These are phyloP conservation scores for Dicaeum eximium DNA, from an alignment of 2,113 vertebrate species.

Conservation along the genomic window DNA sequence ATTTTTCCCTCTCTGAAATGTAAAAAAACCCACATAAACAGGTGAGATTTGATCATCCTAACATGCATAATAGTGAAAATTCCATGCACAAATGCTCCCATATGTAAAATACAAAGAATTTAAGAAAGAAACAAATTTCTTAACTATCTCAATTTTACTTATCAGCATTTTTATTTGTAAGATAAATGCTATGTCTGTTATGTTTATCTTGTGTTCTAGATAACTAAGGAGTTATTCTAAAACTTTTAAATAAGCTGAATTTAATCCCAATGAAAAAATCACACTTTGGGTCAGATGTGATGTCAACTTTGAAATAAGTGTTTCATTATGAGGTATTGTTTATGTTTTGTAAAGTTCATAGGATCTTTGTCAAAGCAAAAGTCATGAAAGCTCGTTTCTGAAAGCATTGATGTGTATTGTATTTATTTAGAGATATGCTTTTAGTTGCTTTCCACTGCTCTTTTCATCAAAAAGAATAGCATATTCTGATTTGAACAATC, in stretches of 20 bases:
- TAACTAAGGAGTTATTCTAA: slow-evolving; percentile 32
- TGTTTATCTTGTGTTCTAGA: slow-evolving; percentile 20
- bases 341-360: slow-evolving; percentile 18
- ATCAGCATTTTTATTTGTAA: neutral
- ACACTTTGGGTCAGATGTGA: slow-evolving; percentile 14
- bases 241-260: slow-evolving; percentile 45
- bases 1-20: neutral
- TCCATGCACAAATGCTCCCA: neutral
- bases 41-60: neutral
- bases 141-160: neutral
- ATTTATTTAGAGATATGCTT: neutral
- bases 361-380: slow-evolving; percentile 32
- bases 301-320: slow-evolving; percentile 42
- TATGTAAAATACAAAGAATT: neutral
- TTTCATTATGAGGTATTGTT: slow-evolving; percentile 34
- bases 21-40: neutral
- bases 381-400: neutral
- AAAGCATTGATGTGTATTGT: neutral
- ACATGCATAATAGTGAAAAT: neutral
- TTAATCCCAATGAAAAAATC: slow-evolving; percentile 29
- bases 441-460: neutral
- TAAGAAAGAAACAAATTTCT: neutral
- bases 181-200: slow-evolving; percentile 11
- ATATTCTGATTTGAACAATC: neutral
- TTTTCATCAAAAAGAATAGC: neutral